Conservation (phyloP, 2,113 vertebrate genomes). For the Ciconia maguari region DNA sequence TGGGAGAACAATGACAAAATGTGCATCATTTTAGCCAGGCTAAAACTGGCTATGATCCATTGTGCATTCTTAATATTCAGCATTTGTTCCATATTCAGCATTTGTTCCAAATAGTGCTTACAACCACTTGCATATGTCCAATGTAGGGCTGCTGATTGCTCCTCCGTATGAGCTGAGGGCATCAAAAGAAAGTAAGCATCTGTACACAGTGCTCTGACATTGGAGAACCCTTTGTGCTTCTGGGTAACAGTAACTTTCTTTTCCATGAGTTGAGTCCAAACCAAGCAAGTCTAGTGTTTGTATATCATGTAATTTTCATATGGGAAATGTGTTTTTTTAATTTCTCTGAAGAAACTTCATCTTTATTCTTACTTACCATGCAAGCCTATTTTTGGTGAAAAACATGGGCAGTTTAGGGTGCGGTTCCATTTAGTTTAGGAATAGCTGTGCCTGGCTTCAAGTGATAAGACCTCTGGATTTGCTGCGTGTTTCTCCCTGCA, state of each 20-base stretch:
- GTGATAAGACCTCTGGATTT: conserved; percentile 44
- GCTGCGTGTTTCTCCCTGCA: background rate
- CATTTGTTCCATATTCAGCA: background rate
- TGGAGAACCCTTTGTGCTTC: background rate
- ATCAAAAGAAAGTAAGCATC: background rate
- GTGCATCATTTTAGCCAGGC: background rate
- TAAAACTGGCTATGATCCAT: background rate
- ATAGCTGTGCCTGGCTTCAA: background rate
- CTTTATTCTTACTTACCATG: background rate
- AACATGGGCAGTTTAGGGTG: conserved; percentile 45
- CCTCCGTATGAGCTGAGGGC: background rate
- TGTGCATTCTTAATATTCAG: background rate
- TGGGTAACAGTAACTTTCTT: background rate
- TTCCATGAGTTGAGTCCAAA: background rate
- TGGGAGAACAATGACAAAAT: background rate
- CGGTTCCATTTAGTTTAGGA: conserved; percentile 24
- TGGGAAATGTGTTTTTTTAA: background rate
- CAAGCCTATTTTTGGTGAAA: conserved; percentile 14
- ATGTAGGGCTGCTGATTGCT: background rate
- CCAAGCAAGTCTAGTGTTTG: background rate
- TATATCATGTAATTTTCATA: background rate
- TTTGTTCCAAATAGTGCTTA: background rate
- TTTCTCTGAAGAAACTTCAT: background rate
- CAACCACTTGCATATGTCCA: background rate
- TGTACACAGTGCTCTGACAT: background rate